These are phyloP conservation scores for Gouania willdenowi DNA, from an alignment of 2,797 vertebrate species.

Conservation along the genomic window DNA sequence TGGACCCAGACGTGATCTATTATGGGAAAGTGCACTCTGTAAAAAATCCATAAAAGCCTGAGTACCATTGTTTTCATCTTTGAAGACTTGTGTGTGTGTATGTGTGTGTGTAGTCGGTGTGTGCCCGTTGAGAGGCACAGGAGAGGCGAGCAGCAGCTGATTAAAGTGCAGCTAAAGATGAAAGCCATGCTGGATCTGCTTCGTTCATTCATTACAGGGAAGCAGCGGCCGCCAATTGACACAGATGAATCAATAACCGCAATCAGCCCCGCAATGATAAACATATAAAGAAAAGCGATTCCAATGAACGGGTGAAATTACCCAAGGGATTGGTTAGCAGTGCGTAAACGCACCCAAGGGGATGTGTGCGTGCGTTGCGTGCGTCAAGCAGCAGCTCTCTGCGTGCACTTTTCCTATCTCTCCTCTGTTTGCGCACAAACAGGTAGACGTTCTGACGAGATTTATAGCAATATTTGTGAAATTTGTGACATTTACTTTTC, in stretches of 20 bases:
- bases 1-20: no score
- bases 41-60: not conserved
- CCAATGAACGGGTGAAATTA: conserved; percentile 30
- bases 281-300: conserved; percentile 52
- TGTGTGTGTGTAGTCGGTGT: not conserved
- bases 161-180: not conserved
- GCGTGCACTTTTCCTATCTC: no score
- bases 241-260: conserved; percentile 63
- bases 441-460: no score
- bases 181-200: conserved; percentile 15
- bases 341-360: conserved; percentile 6
- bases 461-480: no score
- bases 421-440: not conserved
- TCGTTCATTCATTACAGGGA: conserved; percentile 37
- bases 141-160: not conserved
- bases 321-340: conserved; percentile 30
- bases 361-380: not conserved
- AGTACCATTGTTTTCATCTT: not conserved
- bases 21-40: not conserved
- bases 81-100: not conserved
- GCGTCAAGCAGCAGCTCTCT: not conserved
- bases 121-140: not conserved
- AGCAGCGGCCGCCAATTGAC: conserved; percentile 43
- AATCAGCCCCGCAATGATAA: conserved; percentile 62
- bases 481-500: no score